Evolutionary conservation across 1,140 invertebrate genomes (phyloP).

Genomic region (Apis florea): DNA sequence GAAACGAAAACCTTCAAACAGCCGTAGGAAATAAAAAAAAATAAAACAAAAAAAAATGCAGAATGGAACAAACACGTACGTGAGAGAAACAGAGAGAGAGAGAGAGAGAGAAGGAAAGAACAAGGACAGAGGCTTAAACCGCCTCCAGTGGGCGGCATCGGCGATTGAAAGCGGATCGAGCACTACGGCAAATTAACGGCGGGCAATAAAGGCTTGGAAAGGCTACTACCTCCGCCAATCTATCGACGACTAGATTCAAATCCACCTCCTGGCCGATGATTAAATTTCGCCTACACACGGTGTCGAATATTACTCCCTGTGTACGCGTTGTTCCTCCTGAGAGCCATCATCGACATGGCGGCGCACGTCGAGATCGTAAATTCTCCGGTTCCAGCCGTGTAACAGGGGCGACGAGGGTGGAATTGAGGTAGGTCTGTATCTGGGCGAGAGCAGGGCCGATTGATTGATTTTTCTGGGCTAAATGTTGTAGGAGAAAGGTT

Average conservation of each 20-base stretch:
- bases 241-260: conserved; percentile 54
- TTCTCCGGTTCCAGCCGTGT: neutral
- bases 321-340: conserved; percentile 50
- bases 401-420: neutral
- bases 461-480: conserved; percentile 19
- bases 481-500: too few relatives aligned
- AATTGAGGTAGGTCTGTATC: conserved; percentile 25
- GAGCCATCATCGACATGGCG: conserved; percentile 55
- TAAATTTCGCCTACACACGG: conserved; percentile 56
- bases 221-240: conserved; percentile 48
- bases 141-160: neutral
- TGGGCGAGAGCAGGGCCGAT: neutral
- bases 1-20: too few relatives aligned
- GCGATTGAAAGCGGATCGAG: conserved; percentile 49
- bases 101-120: neutral
- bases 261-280: conserved; percentile 57
- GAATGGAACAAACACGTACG: too few relatives aligned
- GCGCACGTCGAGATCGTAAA: conserved; percentile 49
- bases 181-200: conserved; percentile 39
- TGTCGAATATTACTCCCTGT: conserved; percentile 56
- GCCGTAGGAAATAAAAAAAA: too few relatives aligned
- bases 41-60: too few relatives aligned
- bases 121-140: conserved; percentile 6
- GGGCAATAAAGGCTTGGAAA: conserved; percentile 28
- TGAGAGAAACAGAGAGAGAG: too few relatives aligned